Conservation (phyloP, 2,797 vertebrate genomes). For the Danio albolineatus region DNA sequence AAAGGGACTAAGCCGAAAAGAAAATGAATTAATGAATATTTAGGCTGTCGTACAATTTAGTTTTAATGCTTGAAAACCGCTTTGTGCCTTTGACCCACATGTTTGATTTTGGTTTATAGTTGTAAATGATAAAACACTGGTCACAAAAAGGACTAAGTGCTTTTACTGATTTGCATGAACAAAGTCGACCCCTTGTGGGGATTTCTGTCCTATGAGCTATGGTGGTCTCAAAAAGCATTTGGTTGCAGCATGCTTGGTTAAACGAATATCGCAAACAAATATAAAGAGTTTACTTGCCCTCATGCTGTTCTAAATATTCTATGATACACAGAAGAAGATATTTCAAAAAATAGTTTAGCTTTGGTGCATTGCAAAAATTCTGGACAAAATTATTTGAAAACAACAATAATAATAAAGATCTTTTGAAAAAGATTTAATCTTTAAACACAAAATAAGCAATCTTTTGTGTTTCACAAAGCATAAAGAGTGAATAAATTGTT, state of each 20-base stretch:
- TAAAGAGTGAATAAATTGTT: neutral
- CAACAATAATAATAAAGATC: neutral
- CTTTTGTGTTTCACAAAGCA: neutral
- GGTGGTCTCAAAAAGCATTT: constrained; percentile 31
- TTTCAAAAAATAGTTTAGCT: neutral
- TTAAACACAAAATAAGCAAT: neutral
- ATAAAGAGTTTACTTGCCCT: neutral
- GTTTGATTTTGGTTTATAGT: neutral
- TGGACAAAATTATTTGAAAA: too few relatives aligned
- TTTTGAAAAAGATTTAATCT: too few relatives aligned
- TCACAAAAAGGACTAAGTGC: neutral
- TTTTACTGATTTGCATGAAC: constrained; percentile 41
- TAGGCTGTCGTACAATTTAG: neutral
- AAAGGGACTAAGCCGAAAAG: too few relatives aligned
- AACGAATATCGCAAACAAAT: neutral
- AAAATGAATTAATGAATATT: too few relatives aligned
- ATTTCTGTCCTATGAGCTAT: neutral
- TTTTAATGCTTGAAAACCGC: neutral
- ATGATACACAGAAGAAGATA: neutral
- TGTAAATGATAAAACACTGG: neutral
- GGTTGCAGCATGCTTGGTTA: constrained; percentile 5
- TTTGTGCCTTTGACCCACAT: neutral
- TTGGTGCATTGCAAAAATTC: neutral
- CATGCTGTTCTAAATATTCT: neutral
- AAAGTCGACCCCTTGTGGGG: constrained; percentile 18